Percentiles rank a stretch among this genome's conserved stretches.
Conservation (phyloP, 2,888 invertebrate species). For the Xestia ashworthii region DNA sequence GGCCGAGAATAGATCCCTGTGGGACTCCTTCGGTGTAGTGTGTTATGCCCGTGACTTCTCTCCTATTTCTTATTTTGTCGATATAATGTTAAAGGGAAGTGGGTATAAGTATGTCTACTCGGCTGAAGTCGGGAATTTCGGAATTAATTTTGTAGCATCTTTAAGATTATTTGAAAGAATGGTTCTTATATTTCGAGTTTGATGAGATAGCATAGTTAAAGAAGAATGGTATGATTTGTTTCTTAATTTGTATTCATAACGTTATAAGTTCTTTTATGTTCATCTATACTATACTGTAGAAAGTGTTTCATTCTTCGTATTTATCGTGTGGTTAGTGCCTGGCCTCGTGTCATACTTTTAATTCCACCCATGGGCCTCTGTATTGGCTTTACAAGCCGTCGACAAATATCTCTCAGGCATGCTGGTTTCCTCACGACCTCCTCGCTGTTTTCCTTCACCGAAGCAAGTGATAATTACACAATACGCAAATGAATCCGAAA, state of each 20-base stretch:
- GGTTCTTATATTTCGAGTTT: neutral
- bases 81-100: slow-evolving; percentile 54
- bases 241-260: neutral
- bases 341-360: no score
- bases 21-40: slow-evolving; percentile 85
- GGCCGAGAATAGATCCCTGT: slow-evolving; percentile 88
- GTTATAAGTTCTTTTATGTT: neutral
- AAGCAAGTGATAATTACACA: no score
- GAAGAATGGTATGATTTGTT: neutral
- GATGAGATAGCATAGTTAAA: neutral
- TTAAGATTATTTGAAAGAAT: slow-evolving; percentile 6
- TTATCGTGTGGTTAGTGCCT: no score
- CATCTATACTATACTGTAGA: neutral
- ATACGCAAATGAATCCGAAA: no score
- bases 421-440: no score
- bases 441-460: no score
- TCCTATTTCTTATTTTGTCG: slow-evolving; percentile 76
- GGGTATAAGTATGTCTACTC: slow-evolving; percentile 37
- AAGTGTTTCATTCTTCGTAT: no score
- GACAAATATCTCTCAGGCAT: no score
- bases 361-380: no score
- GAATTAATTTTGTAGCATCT: slow-evolving; percentile 15
- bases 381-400: no score
- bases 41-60: slow-evolving; percentile 75
- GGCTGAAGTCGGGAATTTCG: slow-evolving; percentile 17